phyloP scores from a whole-genome alignment of 1,140 invertebrate species.

The Drosophila subpulchrella region DNA sequence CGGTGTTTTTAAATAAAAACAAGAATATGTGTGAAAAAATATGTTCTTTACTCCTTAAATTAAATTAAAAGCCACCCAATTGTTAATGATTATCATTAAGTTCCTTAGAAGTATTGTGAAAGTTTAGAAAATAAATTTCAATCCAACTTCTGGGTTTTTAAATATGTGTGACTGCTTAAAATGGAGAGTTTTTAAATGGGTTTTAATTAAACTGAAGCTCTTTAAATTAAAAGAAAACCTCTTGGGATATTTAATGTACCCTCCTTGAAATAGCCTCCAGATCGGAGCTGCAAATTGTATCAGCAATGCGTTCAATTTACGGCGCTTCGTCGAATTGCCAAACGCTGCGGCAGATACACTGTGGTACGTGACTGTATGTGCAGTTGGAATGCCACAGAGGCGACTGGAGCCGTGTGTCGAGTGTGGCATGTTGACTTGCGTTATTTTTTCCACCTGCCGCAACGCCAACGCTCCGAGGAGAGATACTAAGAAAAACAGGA shows the following conservation, averaged over 20 bases:
- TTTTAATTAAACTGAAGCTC: too few species aligned
- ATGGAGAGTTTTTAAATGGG: too few species aligned
- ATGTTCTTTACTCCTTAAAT: too few species aligned
- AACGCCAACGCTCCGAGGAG: constrained; percentile 60
- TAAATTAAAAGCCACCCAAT: too few species aligned
- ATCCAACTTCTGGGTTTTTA: too few species aligned
- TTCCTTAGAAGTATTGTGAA: too few species aligned
- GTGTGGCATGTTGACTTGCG: constrained; percentile 72
- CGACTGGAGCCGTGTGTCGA: constrained; percentile 20
- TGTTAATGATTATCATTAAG: too few species aligned
- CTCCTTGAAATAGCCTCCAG: background rate
- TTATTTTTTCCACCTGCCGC: constrained; percentile 77
- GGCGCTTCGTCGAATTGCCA: constrained; percentile 71
- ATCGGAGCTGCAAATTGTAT: constrained; percentile 63
- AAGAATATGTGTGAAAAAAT: too few species aligned
- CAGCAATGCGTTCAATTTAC: constrained; percentile 73
- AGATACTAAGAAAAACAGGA: constrained; percentile 21
- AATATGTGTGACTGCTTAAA: too few species aligned
- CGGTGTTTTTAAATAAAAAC: too few species aligned
- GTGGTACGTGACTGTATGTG: constrained; percentile 19
- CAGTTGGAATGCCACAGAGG: constrained; percentile 37
- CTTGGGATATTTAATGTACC: background rate
- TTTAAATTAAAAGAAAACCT: background rate
- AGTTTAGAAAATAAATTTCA: too few species aligned
- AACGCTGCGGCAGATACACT: constrained; percentile 43